phyloP scores from a whole-genome alignment of 2,888 invertebrate species.

The Dryobotodes eremita region DNA sequence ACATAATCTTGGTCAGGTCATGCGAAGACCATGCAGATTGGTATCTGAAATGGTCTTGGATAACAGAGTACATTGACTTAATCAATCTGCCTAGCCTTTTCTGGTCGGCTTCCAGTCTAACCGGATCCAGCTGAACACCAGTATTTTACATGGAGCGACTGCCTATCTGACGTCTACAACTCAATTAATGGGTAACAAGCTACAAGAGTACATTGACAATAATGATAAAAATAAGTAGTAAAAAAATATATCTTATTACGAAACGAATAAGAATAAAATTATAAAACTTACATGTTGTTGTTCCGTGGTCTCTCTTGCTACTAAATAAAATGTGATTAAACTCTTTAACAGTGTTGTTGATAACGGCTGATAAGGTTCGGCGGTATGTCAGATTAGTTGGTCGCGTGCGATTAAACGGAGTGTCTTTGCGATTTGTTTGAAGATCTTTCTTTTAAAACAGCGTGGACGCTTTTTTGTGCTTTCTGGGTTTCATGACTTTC shows the following conservation, averaged over 20 bases:
- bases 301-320: conserved; percentile 42
- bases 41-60: too few relatives aligned
- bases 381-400: conserved; percentile 47
- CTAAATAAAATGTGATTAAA: conserved; percentile 58
- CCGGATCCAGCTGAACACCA: too few relatives aligned
- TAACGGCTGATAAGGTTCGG: conserved; percentile 60
- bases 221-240: conserved; percentile 10
- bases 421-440: neutral
- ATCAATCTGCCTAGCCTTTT: too few relatives aligned
- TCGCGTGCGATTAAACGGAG: conserved; percentile 36
- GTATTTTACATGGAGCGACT: too few relatives aligned
- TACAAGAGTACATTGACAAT: conserved; percentile 4
- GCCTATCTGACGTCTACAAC: too few relatives aligned
- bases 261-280: conserved; percentile 14
- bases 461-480: neutral
- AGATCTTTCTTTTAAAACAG: too few relatives aligned
- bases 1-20: too few relatives aligned
- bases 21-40: too few relatives aligned
- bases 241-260: conserved; percentile 35
- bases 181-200: too few relatives aligned
- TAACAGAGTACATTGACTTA: too few relatives aligned
- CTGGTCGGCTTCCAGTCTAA: too few relatives aligned
- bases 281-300: conserved; percentile 54
- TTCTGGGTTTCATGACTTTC: neutral
- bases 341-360: conserved; percentile 43